These are phyloP conservation scores for Cremastobaeus sp. DNA, from an alignment of 2,888 invertebrate genomes.

Conservation along the genomic window DNA sequence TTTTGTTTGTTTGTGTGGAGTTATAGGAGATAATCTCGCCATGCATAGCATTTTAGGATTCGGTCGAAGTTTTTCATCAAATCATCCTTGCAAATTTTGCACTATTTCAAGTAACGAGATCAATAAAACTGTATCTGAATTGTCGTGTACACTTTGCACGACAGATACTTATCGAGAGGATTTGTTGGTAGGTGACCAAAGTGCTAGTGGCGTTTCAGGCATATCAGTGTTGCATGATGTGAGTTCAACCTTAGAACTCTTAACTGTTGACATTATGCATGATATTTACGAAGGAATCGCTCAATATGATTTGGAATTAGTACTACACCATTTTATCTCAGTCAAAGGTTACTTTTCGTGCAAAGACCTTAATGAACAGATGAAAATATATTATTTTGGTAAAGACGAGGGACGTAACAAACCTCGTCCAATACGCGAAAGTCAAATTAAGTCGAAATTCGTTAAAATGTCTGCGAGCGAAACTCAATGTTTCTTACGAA, in stretches of 20 bases:
- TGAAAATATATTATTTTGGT: conserved; percentile 31
- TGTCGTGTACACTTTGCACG: conserved; percentile 4
- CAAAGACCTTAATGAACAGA: conserved; percentile 31
- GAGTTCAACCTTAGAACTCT: conserved; percentile 3
- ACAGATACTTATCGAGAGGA: conserved; percentile 1
- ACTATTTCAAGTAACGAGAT: background rate
- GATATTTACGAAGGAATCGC: conserved; percentile 55
- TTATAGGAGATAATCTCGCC: conserved; percentile 4
- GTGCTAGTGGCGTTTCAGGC: conserved; percentile 40
- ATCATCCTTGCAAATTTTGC: conserved; percentile 41
- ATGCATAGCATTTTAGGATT: conserved; percentile 47
- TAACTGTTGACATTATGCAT: conserved; percentile 52
- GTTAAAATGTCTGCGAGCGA: conserved; percentile 58
- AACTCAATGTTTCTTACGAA: conserved; percentile 35
- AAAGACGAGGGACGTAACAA: conserved; percentile 47
- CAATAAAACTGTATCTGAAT: background rate
- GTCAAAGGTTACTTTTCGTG: background rate
- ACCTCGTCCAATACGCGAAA: conserved; percentile 12
- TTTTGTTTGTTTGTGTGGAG: background rate
- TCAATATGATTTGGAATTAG: conserved; percentile 57
- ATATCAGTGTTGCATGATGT: conserved; percentile 26
- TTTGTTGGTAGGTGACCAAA: conserved; percentile 12
- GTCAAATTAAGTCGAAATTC: conserved; percentile 16
- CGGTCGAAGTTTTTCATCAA: conserved; percentile 43
- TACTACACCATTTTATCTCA: conserved; percentile 58